Evolutionary conservation across 2,797 vertebrate genomes (phyloP), one percentile per base, ranked within the genome.

Genomic region (Coregonus suidteri): DNA sequence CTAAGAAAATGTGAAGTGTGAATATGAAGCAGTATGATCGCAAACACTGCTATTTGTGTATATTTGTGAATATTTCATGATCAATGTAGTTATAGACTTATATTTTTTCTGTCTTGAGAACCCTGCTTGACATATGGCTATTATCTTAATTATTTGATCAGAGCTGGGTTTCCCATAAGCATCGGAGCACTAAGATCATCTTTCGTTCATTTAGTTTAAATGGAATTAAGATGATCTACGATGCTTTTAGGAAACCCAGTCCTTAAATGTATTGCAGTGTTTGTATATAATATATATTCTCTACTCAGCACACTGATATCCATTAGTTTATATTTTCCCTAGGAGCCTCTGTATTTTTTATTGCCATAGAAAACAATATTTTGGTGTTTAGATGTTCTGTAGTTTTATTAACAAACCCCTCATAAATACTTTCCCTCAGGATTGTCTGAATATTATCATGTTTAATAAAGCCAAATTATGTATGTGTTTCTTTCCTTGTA

Each of bases 401-500:
- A 16, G 62, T 75, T 78, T 51, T 77, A 80, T 81, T 85, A 82
- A 85, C 80, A 82, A 84, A 81, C 53, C 3, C 54, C 72, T n/a
- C 31, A 59, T 73, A 35, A 75, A 31, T 76, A 82, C 47, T 73
- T 54, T 66, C 78, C 87, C 79, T 81, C 51, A 78, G 66, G 75
- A 87, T 77, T 91, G 85, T 69, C 77, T 77, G 69, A 89, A 88
- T 79, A 83, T 81, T 84, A 83, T 31, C 47, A 77, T 87, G 83
- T 79, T 89, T 78, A 87, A 89, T 91, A 91, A 90, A 91, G 66
- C 35, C 62, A 84, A 74, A 83, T 83, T 82, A 83, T 88, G 79
- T 87, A 83, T 85, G 73, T 51, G 41, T 20, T 51, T 20, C n/a
- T n/a, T 15, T 70, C 69, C 20, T 71, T 51, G 37, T 71, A 47